These are phyloP conservation scores for Drosophila planitibia DNA, from an alignment of 2,888 invertebrate species.

Conservation along the genomic window DNA sequence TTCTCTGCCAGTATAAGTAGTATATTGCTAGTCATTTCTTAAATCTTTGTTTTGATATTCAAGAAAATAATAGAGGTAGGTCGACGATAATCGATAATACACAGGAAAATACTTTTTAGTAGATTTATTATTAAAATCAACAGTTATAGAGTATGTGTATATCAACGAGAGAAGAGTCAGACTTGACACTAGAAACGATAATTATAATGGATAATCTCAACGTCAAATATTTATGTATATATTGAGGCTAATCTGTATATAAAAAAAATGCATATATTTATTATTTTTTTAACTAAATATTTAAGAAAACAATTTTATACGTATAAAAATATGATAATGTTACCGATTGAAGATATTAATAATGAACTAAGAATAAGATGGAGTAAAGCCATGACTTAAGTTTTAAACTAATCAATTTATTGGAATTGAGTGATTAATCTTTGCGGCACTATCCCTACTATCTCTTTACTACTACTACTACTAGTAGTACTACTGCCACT, in stretches of 20 bases:
- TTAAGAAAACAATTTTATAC: not conserved
- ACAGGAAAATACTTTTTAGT: not conserved
- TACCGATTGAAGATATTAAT: not conserved
- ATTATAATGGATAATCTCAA: not conserved
- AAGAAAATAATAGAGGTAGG: not conserved
- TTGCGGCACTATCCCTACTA: conserved; percentile 13
- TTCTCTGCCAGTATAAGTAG: not conserved
- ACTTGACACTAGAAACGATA: not conserved
- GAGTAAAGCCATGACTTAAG: not conserved
- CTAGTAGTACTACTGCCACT: not conserved
- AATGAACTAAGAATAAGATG: conserved; percentile 4
- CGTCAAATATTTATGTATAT: not conserved
- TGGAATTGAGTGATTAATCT: conserved; percentile 14
- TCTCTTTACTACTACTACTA: conserved; percentile 1
- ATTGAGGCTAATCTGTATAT: not conserved
- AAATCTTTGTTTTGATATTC: not conserved
- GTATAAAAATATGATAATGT: conserved; percentile 2
- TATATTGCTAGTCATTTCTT: not conserved
- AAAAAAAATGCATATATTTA: not conserved
- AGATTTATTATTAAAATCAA: not conserved
- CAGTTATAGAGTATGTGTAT: not conserved
- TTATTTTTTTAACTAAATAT: not conserved
- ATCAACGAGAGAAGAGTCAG: not conserved
- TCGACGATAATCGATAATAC: not conserved
- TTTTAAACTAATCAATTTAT: conserved; percentile 11